Evolutionary conservation across 92 coral and sea anemone genomes (phyloP), one percentile per base, ranked within the genome.

Genomic region (Epizoanthus stellaris): DNA sequence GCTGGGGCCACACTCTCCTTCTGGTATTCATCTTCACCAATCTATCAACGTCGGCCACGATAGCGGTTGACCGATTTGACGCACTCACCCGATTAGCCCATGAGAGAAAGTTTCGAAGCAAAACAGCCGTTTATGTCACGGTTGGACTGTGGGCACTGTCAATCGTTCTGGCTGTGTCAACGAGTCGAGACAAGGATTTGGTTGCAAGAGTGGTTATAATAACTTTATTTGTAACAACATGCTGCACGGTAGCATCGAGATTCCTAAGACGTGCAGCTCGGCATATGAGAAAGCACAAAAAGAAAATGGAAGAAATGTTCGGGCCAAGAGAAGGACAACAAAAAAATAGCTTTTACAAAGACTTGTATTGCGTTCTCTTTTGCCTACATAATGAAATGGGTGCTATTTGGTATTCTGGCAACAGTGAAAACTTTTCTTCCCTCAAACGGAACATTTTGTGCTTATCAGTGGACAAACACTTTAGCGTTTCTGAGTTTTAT

Each of bases 81-180:
- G 77, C 77, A 25, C 77, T 73, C 61, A 73, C 77, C 53, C 77
- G 77, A 47, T 73, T 73, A n/a, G 36, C 62, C 3, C 77, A 73
- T 36, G 17, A 73, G 13, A 73, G 77, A 21, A 73, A 73, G 34
- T 73, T 73, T 52, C 40, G 17, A 4, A 73, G 14, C 15, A 73
- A 52, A 14, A 73, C 77, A 45, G 77, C 77, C 23, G 58, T 73
- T 73, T 73, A 73, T 49, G 77, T 40, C 6, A 47, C 77, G 13
- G 20, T 53, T 14, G 19, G n/a, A 17, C 21, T 74, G 20, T 49
- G 80, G 63, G 62, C 57, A 11, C 14, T 53, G 40, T 49, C 64
- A 40, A 19, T 30, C 16, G 47, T 47, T 19, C 39, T 74, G 10
- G 64, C 40, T 8, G 10, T 49, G 17, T 10, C 54, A 3, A 74